Evolutionary conservation across 2,888 invertebrate species (phyloP).

Genomic region (Luperina nickerlii): DNA sequence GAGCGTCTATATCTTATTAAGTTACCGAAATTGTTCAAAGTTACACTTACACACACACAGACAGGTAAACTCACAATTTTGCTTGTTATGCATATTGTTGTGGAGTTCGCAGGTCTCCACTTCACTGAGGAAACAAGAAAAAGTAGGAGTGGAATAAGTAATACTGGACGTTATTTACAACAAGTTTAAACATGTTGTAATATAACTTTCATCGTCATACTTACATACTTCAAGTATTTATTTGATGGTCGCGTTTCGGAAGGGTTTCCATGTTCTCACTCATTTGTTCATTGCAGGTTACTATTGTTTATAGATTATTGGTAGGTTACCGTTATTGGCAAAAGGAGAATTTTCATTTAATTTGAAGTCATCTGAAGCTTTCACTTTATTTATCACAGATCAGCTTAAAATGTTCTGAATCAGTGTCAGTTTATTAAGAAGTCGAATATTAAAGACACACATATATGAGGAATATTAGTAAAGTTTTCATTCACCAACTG

Average conservation of each 20-base stretch:
- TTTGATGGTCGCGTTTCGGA: no score
- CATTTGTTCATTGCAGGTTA: neutral
- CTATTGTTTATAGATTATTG: neutral
- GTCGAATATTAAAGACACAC: neutral
- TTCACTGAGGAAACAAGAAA: neutral
- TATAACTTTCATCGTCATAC: neutral
- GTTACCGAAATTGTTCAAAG: neutral
- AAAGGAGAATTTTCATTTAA: neutral
- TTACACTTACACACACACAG: neutral
- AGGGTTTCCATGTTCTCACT: neutral
- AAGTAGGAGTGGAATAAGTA: conserved; percentile 1
- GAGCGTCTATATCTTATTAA: neutral
- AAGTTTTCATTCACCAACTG: neutral
- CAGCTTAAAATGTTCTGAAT: neutral
- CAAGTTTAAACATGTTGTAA: neutral
- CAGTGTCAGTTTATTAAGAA: neutral
- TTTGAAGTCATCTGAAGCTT: neutral
- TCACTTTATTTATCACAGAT: neutral
- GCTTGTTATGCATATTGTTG: conserved; percentile 42
- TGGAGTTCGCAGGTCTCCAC: conserved; percentile 13
- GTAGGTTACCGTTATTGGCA: neutral
- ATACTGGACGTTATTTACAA: neutral
- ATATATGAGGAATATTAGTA: neutral
- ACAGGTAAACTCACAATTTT: conserved; percentile 34
- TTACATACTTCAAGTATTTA: neutral